phyloP scores from a whole-genome alignment of 2,797 vertebrate species.

The Coregonus suidteri region DNA sequence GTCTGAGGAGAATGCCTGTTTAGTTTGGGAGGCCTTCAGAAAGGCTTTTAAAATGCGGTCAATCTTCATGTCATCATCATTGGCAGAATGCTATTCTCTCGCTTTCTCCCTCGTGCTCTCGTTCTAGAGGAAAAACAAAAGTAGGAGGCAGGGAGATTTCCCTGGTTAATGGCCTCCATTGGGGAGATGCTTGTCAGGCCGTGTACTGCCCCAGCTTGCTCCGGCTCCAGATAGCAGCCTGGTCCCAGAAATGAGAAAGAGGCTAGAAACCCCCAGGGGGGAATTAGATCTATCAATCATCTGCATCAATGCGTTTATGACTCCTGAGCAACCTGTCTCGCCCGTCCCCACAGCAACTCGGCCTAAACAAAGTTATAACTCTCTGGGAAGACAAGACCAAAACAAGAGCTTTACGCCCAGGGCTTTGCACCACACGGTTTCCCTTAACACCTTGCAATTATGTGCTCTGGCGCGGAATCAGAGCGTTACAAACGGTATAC shows the following conservation, averaged over 20 bases:
- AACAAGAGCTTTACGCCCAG: constrained; percentile 24
- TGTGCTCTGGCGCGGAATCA: constrained; percentile 15
- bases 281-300: constrained; percentile 31
- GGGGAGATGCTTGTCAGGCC: constrained; percentile 68
- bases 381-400: constrained; percentile 1
- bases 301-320: constrained; percentile 41
- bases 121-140: neutral
- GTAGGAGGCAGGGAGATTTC: constrained; percentile 69
- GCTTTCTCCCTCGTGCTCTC: neutral
- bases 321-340: constrained; percentile 26
- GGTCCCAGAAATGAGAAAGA: neutral
- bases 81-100: neutral
- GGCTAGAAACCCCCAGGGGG: too few species aligned
- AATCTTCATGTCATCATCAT: constrained; percentile 69
- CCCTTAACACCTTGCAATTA: constrained; percentile 9
- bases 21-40: neutral
- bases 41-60: constrained; percentile 34
- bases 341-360: constrained; percentile 1
- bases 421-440: constrained; percentile 9
- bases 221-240: constrained; percentile 14
- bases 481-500: constrained; percentile 3
- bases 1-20: neutral
- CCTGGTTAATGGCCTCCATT: constrained; percentile 77
- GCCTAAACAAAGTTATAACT: constrained; percentile 37
- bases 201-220: constrained; percentile 36